phyloP scores from a whole-genome alignment of 2,888 invertebrate species.

The Drosophila atroscutellata region DNA sequence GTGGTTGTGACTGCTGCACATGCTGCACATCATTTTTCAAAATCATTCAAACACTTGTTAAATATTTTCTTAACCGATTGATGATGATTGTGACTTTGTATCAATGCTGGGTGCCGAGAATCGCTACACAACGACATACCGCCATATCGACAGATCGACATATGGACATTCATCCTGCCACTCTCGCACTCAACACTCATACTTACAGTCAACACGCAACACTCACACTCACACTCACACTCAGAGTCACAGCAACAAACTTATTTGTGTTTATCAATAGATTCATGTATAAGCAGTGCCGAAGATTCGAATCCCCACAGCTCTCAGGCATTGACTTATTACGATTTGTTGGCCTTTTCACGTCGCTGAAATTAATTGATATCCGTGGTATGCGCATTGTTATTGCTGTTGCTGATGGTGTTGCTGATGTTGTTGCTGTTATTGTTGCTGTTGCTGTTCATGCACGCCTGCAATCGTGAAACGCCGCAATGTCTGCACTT shows the following conservation, averaged over 20 bases:
- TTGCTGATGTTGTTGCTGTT: slow-evolving; percentile 13
- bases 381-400: slow-evolving; percentile 79
- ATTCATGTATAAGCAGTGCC: slow-evolving; percentile 47
- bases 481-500: slow-evolving; percentile 63
- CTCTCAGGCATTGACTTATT: slow-evolving; percentile 74
- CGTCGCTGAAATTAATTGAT: slow-evolving; percentile 78
- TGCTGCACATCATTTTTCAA: slow-evolving; percentile 83
- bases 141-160: slow-evolving; percentile 26
- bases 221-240: neutral
- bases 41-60: slow-evolving; percentile 84
- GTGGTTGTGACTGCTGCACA: slow-evolving; percentile 42
- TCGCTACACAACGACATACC: slow-evolving; percentile 17
- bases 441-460: slow-evolving; percentile 19
- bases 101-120: slow-evolving; percentile 33
- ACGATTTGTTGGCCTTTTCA: slow-evolving; percentile 80
- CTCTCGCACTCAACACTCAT: slow-evolving; percentile 33
- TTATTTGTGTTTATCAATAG: slow-evolving; percentile 52
- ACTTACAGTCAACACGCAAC: neutral
- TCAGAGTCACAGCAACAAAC: neutral
- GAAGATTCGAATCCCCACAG: slow-evolving; percentile 27
- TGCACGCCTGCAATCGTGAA: slow-evolving; percentile 37
- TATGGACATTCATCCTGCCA: slow-evolving; percentile 55
- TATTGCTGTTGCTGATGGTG: slow-evolving; percentile 35
- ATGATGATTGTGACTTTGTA: slow-evolving; percentile 76
- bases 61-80: slow-evolving; percentile 83